A percentile compares a stretch with the other conserved stretches of the same genome.
These are phyloP conservation scores for Nannoperca australis DNA, from an alignment of 2,797 vertebrate species.

Conservation along the genomic window DNA sequence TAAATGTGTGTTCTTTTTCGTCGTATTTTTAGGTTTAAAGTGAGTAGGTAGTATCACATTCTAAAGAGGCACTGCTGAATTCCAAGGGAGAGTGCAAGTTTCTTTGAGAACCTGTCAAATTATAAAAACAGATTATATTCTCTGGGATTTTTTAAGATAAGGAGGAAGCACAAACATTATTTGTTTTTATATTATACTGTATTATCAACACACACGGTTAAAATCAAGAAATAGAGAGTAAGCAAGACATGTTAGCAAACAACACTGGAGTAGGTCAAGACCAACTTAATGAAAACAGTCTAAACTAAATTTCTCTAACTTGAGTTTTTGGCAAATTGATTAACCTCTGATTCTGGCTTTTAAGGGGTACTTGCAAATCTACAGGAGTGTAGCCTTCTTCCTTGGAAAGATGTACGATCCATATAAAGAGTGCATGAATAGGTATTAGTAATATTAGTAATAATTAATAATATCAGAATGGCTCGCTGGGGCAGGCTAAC, in stretches of 20 bases:
- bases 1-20: too few relatives aligned
- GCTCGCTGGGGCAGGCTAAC: background rate
- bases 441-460: too few relatives aligned
- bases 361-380: background rate
- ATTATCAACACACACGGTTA: conserved; percentile 9
- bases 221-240: conserved; percentile 4
- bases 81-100: background rate
- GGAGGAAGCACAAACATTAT: too few relatives aligned
- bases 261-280: too few relatives aligned
- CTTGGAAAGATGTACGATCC: background rate
- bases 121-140: background rate
- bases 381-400: background rate
- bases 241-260: background rate
- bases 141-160: background rate
- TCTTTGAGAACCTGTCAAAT: conserved; percentile 1
- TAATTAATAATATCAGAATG: too few relatives aligned
- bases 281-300: background rate
- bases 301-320: too few relatives aligned
- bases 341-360: background rate
- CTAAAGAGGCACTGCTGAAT: background rate
- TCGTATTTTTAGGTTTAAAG: background rate
- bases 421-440: background rate
- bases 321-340: background rate
- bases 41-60: background rate
- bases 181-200: too few relatives aligned